These are phyloP conservation scores for Dryococelus australis DNA, from an alignment of 2,888 invertebrate species.

Conservation along the genomic window DNA sequence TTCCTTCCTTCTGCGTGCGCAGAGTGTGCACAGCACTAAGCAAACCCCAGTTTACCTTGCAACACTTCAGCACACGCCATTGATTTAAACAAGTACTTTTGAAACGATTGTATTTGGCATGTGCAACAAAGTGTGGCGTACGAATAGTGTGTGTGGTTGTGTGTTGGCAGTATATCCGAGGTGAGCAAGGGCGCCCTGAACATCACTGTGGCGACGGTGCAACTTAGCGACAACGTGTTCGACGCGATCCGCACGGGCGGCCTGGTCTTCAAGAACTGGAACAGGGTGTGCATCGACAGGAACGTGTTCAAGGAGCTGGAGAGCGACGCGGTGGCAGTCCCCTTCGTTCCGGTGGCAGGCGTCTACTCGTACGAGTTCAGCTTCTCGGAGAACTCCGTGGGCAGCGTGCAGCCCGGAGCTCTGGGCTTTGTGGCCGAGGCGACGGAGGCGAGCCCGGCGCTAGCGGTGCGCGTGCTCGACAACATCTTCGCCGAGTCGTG, in stretches of 20 bases:
- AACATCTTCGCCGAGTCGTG: slow-evolving; percentile 61
- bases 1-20: no score
- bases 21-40: no score
- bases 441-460: slow-evolving; percentile 40
- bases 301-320: slow-evolving; percentile 70
- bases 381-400: slow-evolving; percentile 67
- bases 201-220: slow-evolving; percentile 67
- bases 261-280: slow-evolving; percentile 73
- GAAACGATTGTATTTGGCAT: no score
- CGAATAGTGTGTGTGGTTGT: not conserved
- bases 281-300: slow-evolving; percentile 67
- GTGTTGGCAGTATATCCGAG: slow-evolving; percentile 66
- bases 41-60: no score
- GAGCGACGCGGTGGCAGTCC: slow-evolving; percentile 61
- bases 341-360: slow-evolving; percentile 55
- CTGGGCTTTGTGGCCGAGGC: slow-evolving; percentile 42
- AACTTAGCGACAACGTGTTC: slow-evolving; percentile 69
- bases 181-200: slow-evolving; percentile 70
- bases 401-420: slow-evolving; percentile 55
- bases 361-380: slow-evolving; percentile 60
- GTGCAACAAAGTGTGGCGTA: no score
- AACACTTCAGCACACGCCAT: no score
- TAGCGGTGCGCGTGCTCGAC: slow-evolving; percentile 17
- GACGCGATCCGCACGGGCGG: slow-evolving; percentile 65
- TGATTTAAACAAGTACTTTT: no score